These are phyloP conservation scores for Steinernema khuongi DNA, from an alignment of 1,140 invertebrate genomes.

Conservation along the genomic window DNA sequence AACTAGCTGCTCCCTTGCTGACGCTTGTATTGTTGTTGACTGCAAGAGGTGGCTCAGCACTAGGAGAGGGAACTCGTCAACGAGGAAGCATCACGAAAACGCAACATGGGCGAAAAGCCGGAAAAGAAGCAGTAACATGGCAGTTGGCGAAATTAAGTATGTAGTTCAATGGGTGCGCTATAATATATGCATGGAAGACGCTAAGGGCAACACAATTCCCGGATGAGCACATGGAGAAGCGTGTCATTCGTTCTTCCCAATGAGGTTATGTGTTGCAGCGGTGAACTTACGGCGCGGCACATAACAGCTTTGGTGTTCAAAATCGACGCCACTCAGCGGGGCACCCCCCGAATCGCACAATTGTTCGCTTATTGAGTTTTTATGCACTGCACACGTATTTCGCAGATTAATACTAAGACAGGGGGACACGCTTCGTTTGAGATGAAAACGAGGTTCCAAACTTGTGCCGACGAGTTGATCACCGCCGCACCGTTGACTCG, in stretches of 20 bases:
- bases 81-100: too few species aligned
- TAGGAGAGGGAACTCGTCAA: too few species aligned
- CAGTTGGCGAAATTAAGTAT: background rate
- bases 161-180: background rate
- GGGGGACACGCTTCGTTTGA: background rate
- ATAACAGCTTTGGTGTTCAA: background rate
- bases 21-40: too few species aligned
- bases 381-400: background rate
- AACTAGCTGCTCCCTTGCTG: background rate
- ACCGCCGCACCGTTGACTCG: background rate
- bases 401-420: background rate
- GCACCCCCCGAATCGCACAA: background rate
- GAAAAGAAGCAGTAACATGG: background rate
- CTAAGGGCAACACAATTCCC: background rate
- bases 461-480: background rate
- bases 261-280: too few species aligned
- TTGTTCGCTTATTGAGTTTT: background rate
- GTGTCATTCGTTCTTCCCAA: too few species aligned
- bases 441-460: background rate
- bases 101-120: background rate
- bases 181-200: slow-evolving; percentile 7
- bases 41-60: too few species aligned
- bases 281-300: too few species aligned
- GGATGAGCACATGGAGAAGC: too few species aligned
- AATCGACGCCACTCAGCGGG: background rate